Conservation (phyloP, 2,888 invertebrate genomes). For the Strigamia transsilvanica region DNA sequence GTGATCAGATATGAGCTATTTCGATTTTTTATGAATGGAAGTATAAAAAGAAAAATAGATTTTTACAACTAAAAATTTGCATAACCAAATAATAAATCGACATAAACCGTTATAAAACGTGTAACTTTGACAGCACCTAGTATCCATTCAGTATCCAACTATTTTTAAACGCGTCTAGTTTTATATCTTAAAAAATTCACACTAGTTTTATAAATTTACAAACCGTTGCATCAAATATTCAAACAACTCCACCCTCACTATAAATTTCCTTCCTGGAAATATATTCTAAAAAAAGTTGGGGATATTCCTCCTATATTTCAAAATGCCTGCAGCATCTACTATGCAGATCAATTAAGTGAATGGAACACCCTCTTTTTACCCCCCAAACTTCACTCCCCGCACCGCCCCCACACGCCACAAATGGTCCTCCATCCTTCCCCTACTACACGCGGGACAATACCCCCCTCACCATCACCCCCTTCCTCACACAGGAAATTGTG, state of each 20-base stretch:
- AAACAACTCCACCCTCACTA: background rate
- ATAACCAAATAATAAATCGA: no score
- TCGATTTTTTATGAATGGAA: no score
- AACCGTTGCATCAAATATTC: slow-evolving; percentile 1
- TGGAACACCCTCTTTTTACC: slow-evolving; percentile 10
- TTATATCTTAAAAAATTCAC: background rate
- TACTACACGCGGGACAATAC: slow-evolving; percentile 26
- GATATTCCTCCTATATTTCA: slow-evolving; percentile 23
- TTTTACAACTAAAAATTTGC: no score
- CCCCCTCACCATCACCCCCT: background rate
- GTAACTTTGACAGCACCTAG: no score
- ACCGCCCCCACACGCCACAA: slow-evolving; percentile 20
- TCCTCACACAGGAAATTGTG: slow-evolving; percentile 38
- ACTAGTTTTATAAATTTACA: slow-evolving; percentile 3
- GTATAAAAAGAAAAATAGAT: no score
- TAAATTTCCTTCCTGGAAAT: background rate
- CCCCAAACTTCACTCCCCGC: slow-evolving; percentile 9
- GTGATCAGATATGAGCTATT: background rate
- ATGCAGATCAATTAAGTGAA: slow-evolving; percentile 38
- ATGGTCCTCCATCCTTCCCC: slow-evolving; percentile 27
- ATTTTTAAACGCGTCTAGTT: background rate
- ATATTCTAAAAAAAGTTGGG: background rate
- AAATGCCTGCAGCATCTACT: slow-evolving; percentile 35
- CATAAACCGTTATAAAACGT: no score
- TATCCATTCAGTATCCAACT: background rate